Evolutionary conservation across 1,140 invertebrate genomes (phyloP), one percentile per base, ranked within the genome.

Genomic region (Macrotrachela quadricornifera): DNA sequence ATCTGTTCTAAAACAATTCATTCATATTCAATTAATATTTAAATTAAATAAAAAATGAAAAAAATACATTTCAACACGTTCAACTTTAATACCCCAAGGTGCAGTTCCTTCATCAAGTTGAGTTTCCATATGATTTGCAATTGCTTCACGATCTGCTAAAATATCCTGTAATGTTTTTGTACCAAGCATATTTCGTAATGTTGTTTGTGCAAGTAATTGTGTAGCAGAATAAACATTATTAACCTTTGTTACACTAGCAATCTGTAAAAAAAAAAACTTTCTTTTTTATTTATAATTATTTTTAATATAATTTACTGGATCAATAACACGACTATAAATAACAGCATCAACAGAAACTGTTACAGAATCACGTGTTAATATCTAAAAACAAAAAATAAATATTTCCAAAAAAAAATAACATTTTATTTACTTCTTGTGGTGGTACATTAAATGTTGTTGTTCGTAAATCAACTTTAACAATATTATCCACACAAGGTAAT

Each of bases 291-390:
- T 40, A 18, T 57, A 55, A 3, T 56, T 44, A 37, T 50, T 44
- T 12, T 37, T 45, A 3, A 55, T 36, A 8, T 45, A 15, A 12
- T 21, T 43, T 15, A 44, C 57, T 6, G 58, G 56, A 55, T 59
- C 54, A 39, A 49, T 36, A 9, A 58, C 54, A 46, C 55, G 37
- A 40, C 37, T 52, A 39, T 52, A 57, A n/a, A 57, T 37, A 10
- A 59, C 57, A 42, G 58, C 58, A 37, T 59, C 51, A 8, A 59
- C 58, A 15, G 49, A 38, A 10, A 59, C 50, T 18, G 58, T 57
- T 1, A 59, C 58, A 16, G 50, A 54, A 46, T 59, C 58, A 50
- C 49, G 58, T 14, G 58, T 58, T 16, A 59, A 21, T 3, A 59
- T 50, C 44, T 59, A 42, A 14, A 4, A 42, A n/a, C n/a, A n/a